phyloP scores from a whole-genome alignment of 2,888 invertebrate genomes.

The Epinotia bilunana region DNA sequence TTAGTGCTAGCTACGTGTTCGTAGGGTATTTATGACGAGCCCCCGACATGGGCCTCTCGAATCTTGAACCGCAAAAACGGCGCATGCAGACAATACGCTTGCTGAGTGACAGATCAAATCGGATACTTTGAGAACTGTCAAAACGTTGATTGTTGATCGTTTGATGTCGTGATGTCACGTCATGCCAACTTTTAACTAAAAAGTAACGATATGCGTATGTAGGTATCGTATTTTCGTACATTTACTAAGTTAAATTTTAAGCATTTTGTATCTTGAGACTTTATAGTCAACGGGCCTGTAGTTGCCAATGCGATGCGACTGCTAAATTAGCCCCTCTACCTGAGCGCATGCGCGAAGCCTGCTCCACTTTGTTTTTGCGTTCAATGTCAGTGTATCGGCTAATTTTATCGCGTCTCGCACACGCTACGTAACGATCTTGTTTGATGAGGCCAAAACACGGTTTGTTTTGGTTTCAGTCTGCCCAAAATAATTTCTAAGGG shows the following conservation, averaged over 20 bases:
- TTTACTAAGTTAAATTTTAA: neutral
- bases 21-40: slow-evolving; percentile 54
- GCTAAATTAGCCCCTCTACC: slow-evolving; percentile 69
- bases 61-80: slow-evolving; percentile 50
- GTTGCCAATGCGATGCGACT: slow-evolving; percentile 64
- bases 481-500: slow-evolving; percentile 63
- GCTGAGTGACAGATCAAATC: slow-evolving; percentile 19
- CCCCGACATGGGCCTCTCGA: slow-evolving; percentile 64
- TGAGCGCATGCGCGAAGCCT: slow-evolving; percentile 74
- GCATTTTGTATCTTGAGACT: neutral
- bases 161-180: neutral
- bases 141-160: neutral
- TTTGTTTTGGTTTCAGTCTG: slow-evolving; percentile 77
- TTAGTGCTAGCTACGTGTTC: slow-evolving; percentile 60
- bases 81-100: slow-evolving; percentile 51
- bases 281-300: slow-evolving; percentile 41
- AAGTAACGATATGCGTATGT: neutral
- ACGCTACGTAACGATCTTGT: slow-evolving; percentile 76
- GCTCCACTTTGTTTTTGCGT: slow-evolving; percentile 82
- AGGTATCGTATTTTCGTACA: neutral
- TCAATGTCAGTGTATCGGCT: slow-evolving; percentile 84
- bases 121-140: neutral
- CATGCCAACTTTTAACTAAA: slow-evolving; percentile 4
- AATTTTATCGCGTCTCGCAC: slow-evolving; percentile 80
- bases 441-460: slow-evolving; percentile 76